Evolutionary conservation across 2,888 invertebrate genomes (phyloP).

Genomic region (Liodrosophila aerea): DNA sequence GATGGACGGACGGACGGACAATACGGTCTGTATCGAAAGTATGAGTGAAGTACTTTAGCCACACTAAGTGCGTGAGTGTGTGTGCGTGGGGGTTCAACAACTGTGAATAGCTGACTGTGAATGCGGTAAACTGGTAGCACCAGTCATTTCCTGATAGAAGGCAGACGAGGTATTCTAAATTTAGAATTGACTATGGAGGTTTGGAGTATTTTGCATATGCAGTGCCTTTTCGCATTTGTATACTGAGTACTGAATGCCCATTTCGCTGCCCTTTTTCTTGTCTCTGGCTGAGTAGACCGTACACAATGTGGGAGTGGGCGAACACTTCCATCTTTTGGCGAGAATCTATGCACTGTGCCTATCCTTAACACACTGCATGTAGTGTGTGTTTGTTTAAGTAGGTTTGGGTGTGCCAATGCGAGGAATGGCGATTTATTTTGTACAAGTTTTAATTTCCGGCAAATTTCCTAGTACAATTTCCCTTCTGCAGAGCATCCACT

Average conservation of each 20-base stretch:
- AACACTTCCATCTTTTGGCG: not conserved
- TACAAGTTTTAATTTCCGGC: slow-evolving; percentile 80
- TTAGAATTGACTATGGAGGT: slow-evolving; percentile 23
- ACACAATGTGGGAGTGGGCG: no score
- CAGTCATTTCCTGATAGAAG: slow-evolving; percentile 43
- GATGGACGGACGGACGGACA: slow-evolving; percentile 33
- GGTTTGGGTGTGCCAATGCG: slow-evolving; percentile 33
- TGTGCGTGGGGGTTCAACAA: slow-evolving; percentile 22
- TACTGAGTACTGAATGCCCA: no score
- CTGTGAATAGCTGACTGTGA: no score
- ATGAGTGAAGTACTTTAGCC: not conserved
- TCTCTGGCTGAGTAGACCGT: not conserved
- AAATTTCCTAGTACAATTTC: slow-evolving; percentile 81
- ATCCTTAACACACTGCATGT: not conserved
- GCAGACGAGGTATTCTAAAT: slow-evolving; percentile 24
- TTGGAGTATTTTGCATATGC: slow-evolving; percentile 15
- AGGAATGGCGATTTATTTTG: slow-evolving; percentile 79
- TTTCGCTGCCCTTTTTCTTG: not conserved
- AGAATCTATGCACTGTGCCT: not conserved
- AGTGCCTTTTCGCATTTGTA: not conserved
- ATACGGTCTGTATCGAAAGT: not conserved
- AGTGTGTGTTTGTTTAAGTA: slow-evolving; percentile 5
- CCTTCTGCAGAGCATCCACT: slow-evolving; percentile 45
- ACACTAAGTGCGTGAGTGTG: slow-evolving; percentile 1
- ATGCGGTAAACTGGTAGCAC: slow-evolving; percentile 4